phyloP scores from a whole-genome alignment of 2,888 invertebrate species.

The Aleiodes testaceus region DNA sequence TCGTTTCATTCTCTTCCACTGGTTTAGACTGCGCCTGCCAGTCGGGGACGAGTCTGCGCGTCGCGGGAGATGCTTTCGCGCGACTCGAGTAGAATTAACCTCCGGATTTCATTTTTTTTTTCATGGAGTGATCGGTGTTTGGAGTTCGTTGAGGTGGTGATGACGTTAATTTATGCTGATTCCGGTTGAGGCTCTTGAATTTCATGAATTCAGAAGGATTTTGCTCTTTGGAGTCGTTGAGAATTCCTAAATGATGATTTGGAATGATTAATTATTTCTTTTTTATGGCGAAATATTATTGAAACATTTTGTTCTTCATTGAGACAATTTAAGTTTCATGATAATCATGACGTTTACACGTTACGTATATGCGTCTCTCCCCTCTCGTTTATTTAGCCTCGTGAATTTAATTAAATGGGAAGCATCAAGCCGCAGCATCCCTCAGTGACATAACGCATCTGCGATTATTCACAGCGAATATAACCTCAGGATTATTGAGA shows the following conservation, averaged over 20 bases:
- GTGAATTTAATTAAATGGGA: conserved; percentile 2
- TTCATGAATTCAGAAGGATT: too few relatives aligned
- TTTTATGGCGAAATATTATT: background rate
- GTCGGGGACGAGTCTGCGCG: conserved; percentile 31
- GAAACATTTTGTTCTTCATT: background rate
- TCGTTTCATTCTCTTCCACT: background rate
- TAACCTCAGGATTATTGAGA: background rate
- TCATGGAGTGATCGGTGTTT: too few relatives aligned
- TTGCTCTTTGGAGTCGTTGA: too few relatives aligned
- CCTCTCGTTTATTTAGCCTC: background rate
- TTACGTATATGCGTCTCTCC: background rate
- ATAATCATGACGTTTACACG: background rate
- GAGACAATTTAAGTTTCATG: conserved; percentile 24
- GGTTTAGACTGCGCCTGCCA: conserved; percentile 8
- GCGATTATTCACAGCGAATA: conserved; percentile 15
- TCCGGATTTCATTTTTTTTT: too few relatives aligned
- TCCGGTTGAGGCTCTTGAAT: too few relatives aligned
- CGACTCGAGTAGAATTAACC: background rate
- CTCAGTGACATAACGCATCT: conserved; percentile 6
- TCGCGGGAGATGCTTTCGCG: background rate
- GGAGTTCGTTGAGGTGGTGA: too few relatives aligned
- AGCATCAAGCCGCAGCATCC: conserved; percentile 8
- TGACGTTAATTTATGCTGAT: too few relatives aligned
- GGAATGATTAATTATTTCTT: background rate
- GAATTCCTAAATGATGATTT: too few relatives aligned